These are phyloP conservation scores for Holothuria scabra DNA, from an alignment of 53 echinoderm and acorn worm species.

Conservation along the genomic window DNA sequence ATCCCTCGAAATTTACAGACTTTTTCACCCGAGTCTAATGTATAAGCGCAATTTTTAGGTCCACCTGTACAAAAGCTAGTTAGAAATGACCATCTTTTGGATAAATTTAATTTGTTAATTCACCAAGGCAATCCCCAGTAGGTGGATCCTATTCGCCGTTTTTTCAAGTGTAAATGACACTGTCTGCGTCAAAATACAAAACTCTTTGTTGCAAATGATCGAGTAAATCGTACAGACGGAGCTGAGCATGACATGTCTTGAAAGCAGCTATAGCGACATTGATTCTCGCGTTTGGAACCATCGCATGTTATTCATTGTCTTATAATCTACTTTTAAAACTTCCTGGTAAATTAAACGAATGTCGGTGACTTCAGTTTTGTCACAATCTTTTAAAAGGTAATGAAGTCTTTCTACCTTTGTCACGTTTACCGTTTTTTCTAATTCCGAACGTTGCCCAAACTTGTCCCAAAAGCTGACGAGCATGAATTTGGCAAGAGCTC, in stretches of 20 bases:
- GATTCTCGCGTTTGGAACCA: background rate
- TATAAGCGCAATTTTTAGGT: too few relatives aligned
- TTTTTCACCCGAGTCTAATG: conserved; percentile 7
- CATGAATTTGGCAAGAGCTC: conserved; percentile 70
- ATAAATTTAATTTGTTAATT: conserved; percentile 57
- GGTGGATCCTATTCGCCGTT: too few relatives aligned
- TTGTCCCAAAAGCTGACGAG: conserved; percentile 68
- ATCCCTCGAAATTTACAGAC: too few relatives aligned
- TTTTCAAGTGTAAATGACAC: too few relatives aligned
- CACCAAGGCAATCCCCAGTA: too few relatives aligned
- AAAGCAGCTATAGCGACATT: conserved; percentile 54
- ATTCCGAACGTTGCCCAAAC: conserved; percentile 31
- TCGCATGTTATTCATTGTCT: conserved; percentile 36
- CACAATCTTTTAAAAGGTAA: too few relatives aligned
- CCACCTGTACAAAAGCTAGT: conserved; percentile 27
- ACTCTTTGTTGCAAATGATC: too few relatives aligned
- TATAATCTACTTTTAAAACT: conserved; percentile 7
- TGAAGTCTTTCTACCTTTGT: background rate
- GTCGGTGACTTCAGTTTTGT: too few relatives aligned
- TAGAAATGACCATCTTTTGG: background rate
- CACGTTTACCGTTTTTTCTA: conserved; percentile 5
- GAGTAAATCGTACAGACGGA: too few relatives aligned
- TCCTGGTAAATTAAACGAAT: conserved; percentile 57
- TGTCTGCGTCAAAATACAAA: conserved; percentile 37
- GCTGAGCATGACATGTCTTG: conserved; percentile 46